phyloP scores from a whole-genome alignment of 35 echinoderm and acorn worm species.

The Lytechinus variegatus region DNA sequence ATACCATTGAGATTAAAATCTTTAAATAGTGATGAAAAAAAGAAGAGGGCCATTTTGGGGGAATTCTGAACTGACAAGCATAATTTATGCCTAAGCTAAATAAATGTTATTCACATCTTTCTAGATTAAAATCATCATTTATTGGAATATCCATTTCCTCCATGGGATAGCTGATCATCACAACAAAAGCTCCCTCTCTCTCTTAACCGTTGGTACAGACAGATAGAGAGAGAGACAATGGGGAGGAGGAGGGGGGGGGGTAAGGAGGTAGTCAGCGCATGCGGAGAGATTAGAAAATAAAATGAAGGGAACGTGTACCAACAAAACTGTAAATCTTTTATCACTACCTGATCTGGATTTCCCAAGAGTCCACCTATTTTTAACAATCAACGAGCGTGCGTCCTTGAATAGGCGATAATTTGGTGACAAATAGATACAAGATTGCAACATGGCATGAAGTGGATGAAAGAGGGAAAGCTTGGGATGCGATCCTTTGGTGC shows the following conservation, averaged over 20 bases:
- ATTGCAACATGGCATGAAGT: background rate
- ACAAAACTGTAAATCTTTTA: background rate
- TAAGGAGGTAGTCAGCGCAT: background rate
- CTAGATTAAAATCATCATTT: no score
- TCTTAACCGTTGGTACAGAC: no score
- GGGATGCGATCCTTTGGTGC: background rate
- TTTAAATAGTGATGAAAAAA: no score
- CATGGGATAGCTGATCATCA: no score
- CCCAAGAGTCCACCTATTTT: background rate
- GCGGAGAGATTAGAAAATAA: no score
- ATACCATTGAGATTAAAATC: no score
- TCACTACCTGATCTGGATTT: background rate
- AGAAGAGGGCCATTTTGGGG: no score
- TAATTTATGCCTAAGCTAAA: no score
- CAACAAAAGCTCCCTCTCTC: no score
- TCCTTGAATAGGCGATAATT: background rate
- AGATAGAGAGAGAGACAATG: background rate
- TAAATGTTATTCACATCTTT: no score
- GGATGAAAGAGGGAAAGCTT: background rate
- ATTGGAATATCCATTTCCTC: no score
- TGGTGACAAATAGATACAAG: background rate
- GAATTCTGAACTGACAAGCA: no score
- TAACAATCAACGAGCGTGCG: background rate
- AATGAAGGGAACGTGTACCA: background rate
- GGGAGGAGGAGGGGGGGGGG: background rate